These are phyloP conservation scores for Gambusia affinis DNA, from an alignment of 2,113 vertebrate species.

Conservation along the genomic window DNA sequence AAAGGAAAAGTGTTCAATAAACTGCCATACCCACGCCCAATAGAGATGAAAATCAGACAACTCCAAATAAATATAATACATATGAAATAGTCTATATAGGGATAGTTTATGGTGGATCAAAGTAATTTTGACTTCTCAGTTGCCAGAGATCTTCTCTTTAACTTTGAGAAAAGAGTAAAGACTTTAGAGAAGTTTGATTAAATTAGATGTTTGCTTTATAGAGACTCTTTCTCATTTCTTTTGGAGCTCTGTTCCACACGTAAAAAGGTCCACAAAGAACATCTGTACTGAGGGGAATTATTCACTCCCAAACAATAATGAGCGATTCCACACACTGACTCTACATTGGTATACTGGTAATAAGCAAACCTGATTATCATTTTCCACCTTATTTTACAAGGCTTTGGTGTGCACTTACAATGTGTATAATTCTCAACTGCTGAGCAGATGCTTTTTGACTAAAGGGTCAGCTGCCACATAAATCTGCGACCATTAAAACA, in stretches of 20 bases:
- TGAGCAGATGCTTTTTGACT: constrained; percentile 22
- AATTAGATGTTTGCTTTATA: neutral
- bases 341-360: neutral
- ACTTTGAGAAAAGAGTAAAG: no score
- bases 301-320: neutral
- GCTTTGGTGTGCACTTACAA: constrained; percentile 8
- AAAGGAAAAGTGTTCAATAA: no score
- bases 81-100: no score
- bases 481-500: constrained; percentile 58
- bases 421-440: constrained; percentile 37
- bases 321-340: neutral
- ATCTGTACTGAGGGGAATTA: neutral
- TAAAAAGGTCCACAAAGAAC: neutral
- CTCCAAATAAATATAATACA: no score
- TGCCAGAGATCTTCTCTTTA: no score
- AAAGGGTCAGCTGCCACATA: constrained; percentile 55
- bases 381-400: constrained; percentile 8
- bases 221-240: neutral
- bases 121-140: no score
- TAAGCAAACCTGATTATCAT: neutral
- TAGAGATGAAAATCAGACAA: no score
- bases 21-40: no score
- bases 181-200: no score
- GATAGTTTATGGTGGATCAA: no score
- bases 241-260: neutral